Conservation (phyloP, 2,888 invertebrate species). For the Dicycla oo region DNA sequence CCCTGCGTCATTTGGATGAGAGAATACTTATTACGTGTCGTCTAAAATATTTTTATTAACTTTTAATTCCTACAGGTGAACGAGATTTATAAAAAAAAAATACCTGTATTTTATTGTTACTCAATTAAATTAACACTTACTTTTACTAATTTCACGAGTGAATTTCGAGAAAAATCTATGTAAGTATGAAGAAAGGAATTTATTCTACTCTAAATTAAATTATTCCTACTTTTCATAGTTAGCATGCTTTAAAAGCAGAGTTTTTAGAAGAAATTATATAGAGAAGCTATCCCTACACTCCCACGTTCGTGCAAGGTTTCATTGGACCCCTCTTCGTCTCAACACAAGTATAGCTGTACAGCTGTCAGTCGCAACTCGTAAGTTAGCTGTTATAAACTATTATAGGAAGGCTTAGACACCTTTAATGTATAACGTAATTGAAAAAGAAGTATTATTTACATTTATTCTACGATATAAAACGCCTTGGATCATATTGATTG, state of each 20-base stretch:
- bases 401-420: constrained; percentile 65
- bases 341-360: constrained; percentile 59
- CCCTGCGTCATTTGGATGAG: constrained; percentile 50
- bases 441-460: constrained; percentile 80
- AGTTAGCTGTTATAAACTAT: constrained; percentile 77
- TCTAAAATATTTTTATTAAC: constrained; percentile 27
- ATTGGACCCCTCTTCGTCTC: constrained; percentile 66
- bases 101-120: constrained; percentile 48
- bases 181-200: constrained; percentile 35
- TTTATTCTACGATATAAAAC: constrained; percentile 70
- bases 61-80: constrained; percentile 50
- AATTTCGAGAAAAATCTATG: constrained; percentile 36
- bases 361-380: constrained; percentile 72
- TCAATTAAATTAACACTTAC: constrained; percentile 23
- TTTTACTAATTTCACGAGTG: constrained; percentile 31
- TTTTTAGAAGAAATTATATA: constrained; percentile 65
- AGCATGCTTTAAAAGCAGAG: constrained; percentile 78
- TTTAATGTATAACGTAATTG: constrained; percentile 67
- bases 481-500: constrained; percentile 61
- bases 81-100: constrained; percentile 19
- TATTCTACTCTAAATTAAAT: constrained; percentile 51
- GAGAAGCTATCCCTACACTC: constrained; percentile 78
- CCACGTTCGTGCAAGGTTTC: constrained; percentile 80
- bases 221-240: constrained; percentile 55
- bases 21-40: constrained; percentile 45